Evolutionary conservation across 2,888 invertebrate genomes (phyloP).

Genomic region (Scaptomyza cyrtandrae): DNA sequence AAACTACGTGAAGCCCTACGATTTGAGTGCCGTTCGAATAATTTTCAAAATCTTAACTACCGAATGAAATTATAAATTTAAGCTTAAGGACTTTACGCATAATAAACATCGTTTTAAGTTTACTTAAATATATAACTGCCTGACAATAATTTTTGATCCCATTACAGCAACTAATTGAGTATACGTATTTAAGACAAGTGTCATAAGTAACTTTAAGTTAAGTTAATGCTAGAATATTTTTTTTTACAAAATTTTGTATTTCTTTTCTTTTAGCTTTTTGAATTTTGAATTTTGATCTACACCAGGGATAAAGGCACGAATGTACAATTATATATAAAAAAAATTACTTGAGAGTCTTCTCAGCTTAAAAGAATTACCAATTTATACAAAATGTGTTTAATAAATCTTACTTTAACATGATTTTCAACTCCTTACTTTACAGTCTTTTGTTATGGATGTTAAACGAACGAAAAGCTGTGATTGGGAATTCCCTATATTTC

Average conservation of each 20-base stretch:
- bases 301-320: constrained; percentile 55
- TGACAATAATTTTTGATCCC: constrained; percentile 64
- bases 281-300: constrained; percentile 45
- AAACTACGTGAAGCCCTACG: constrained; percentile 36
- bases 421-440: constrained; percentile 29
- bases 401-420: not conserved
- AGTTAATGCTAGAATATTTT: constrained; percentile 5
- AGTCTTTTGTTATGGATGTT: constrained; percentile 46
- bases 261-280: not conserved
- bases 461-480: constrained; percentile 32
- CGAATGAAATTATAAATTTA: constrained; percentile 13
- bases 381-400: constrained; percentile 34
- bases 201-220: constrained; percentile 25
- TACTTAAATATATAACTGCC: constrained; percentile 40
- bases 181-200: constrained; percentile 46
- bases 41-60: constrained; percentile 26
- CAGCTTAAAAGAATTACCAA: constrained; percentile 18
- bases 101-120: constrained; percentile 48
- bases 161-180: constrained; percentile 53
- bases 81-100: constrained; percentile 9
- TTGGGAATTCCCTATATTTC: constrained; percentile 1
- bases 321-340: constrained; percentile 51
- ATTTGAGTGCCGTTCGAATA: constrained; percentile 38
- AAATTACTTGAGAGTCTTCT: not conserved
- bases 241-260: constrained; percentile 11